Evolutionary conservation across 1,140 invertebrate genomes (phyloP).

Genomic region (Nasonia giraulti): DNA sequence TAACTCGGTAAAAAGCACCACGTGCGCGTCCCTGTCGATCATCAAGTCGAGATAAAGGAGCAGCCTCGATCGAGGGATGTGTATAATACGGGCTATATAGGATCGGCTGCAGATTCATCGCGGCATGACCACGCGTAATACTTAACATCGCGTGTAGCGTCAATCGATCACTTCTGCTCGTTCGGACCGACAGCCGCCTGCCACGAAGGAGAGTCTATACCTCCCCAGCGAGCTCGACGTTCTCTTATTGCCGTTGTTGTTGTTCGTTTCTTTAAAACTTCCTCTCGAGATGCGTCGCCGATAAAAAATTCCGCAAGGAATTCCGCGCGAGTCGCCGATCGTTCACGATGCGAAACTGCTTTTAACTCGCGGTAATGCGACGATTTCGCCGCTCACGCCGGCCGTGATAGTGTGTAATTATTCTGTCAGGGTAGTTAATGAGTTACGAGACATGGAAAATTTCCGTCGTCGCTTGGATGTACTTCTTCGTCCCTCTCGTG

Average conservation of each 20-base stretch:
- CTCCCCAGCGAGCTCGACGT: neutral
- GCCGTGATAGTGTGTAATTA: neutral
- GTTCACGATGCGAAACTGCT: conserved; percentile 21
- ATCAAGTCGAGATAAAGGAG: conserved; percentile 32
- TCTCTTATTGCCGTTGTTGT: neutral
- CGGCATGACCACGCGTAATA: conserved; percentile 46
- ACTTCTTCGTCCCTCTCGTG: no score
- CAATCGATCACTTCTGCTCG: conserved; percentile 50
- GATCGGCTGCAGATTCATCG: conserved; percentile 42
- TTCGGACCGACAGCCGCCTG: conserved; percentile 31
- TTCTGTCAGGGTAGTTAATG: neutral
- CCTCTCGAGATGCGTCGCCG: neutral
- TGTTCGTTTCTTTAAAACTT: conserved; percentile 8
- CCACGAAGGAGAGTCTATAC: conserved; percentile 26
- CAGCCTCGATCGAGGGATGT: neutral
- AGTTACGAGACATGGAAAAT: neutral
- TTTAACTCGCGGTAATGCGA: neutral
- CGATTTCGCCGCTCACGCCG: neutral
- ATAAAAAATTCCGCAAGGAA: conserved; percentile 19
- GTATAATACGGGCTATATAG: neutral
- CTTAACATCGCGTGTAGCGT: conserved; percentile 48
- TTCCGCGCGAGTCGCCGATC: neutral
- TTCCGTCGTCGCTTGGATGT: neutral
- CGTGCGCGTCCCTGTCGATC: conserved; percentile 33
- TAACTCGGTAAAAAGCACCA: conserved; percentile 41